A percentile compares a stretch with the other conserved stretches of the same genome.
Conservation (phyloP, 2,113 vertebrate genomes). For the Gallinago undulata region DNA sequence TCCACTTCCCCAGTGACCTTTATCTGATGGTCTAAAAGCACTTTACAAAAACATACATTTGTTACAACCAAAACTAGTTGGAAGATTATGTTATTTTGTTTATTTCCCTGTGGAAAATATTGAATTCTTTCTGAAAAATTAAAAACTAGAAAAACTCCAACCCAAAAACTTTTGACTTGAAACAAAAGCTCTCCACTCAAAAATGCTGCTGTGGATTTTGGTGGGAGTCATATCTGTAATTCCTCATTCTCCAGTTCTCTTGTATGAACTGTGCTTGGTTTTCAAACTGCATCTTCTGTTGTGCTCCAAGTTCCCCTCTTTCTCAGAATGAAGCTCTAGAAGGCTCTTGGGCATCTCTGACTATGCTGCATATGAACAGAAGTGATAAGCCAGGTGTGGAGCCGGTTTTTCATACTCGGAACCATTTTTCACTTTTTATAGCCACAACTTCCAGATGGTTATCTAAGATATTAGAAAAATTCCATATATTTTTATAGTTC, state of each 20-base stretch:
- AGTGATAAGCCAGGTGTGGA: background rate
- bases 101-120: constrained; percentile 19
- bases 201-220: background rate
- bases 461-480: background rate
- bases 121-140: background rate
- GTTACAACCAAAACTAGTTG: constrained; percentile 9
- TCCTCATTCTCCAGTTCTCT: background rate
- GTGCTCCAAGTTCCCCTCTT: background rate
- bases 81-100: constrained; percentile 33
- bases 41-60: constrained; percentile 38
- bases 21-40: constrained; percentile 51
- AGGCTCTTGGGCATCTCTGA: background rate
- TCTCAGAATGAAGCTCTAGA: background rate
- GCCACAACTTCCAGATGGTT: background rate
- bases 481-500: background rate
- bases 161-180: background rate
- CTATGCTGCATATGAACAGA: background rate
- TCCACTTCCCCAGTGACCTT: constrained; percentile 48
- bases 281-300: background rate
- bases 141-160: background rate
- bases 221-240: background rate
- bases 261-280: background rate
- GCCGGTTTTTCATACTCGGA: background rate
- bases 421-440: background rate
- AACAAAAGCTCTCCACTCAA: background rate